These are phyloP conservation scores for Rissa tridactyla DNA, from an alignment of 2,113 vertebrate genomes.

Conservation along the genomic window DNA sequence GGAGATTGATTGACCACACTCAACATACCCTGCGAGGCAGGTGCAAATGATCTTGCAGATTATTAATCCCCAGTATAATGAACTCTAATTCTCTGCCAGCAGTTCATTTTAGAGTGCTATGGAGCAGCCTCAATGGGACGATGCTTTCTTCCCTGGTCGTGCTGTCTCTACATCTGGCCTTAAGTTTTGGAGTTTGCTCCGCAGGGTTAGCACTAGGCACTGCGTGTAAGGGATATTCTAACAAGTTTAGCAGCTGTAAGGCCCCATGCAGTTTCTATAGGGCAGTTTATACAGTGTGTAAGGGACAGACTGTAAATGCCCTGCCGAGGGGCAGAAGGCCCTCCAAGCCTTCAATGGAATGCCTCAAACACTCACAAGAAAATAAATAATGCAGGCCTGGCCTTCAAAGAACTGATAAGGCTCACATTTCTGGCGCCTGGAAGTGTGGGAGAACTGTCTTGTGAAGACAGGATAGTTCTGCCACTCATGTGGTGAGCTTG, in stretches of 20 bases:
- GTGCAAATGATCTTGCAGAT: slow-evolving; percentile 28
- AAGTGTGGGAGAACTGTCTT: too few relatives aligned
- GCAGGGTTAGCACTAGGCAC: not conserved
- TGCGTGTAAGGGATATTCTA: not conserved
- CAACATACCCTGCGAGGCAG: not conserved
- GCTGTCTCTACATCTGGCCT: not conserved
- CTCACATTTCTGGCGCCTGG: too few relatives aligned
- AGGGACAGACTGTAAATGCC: too few relatives aligned
- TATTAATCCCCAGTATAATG: slow-evolving; percentile 30
- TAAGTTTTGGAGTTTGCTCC: not conserved
- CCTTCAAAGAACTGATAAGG: too few relatives aligned
- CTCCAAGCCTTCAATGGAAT: too few relatives aligned
- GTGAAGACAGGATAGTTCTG: too few relatives aligned
- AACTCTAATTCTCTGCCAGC: not conserved
- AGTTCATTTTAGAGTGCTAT: not conserved
- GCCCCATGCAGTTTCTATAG: not conserved
- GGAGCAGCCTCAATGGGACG: not conserved
- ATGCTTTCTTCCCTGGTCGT: not conserved
- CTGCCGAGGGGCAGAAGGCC: too few relatives aligned
- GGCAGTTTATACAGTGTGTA: not conserved
- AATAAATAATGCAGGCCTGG: too few relatives aligned
- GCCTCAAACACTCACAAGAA: too few relatives aligned
- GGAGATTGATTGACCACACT: slow-evolving; percentile 32
- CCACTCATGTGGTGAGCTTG: too few relatives aligned
- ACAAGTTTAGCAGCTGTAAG: not conserved